A percentile compares a stretch with the other conserved stretches of the same genome.
Evolutionary conservation across 2,113 vertebrate genomes (phyloP).

Genomic region (Poecile atricapillus): DNA sequence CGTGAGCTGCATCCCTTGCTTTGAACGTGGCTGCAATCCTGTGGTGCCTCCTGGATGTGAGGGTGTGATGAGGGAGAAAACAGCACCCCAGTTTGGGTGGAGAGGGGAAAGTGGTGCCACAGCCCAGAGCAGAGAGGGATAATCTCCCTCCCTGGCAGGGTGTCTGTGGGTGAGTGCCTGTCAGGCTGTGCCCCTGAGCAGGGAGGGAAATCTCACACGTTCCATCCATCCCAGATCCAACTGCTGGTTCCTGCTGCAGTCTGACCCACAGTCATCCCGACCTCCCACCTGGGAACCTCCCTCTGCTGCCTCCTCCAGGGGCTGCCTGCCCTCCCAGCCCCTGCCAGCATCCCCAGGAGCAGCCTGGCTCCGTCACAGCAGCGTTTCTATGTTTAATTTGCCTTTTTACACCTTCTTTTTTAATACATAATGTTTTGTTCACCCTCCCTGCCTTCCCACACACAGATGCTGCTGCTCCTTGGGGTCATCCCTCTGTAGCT

Average conservation of each 20-base stretch:
- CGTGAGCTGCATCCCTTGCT: neutral
- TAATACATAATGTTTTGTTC: accelerated
- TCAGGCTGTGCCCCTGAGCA: neutral
- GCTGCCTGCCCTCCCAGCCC: neutral
- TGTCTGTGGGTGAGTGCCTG: neutral
- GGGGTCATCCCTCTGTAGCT: neutral
- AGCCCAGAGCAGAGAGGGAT: neutral
- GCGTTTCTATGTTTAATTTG: neutral
- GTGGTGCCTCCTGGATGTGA: accelerated
- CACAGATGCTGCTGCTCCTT: neutral
- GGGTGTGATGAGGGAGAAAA: accelerated
- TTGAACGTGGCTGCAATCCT: accelerated
- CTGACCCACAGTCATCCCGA: neutral
- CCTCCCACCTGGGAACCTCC: neutral
- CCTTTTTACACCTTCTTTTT: accelerated
- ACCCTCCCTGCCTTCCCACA: accelerated
- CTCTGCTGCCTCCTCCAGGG: neutral
- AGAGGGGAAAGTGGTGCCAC: neutral
- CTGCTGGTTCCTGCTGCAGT: neutral
- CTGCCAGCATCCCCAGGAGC: neutral
- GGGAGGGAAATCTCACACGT: neutral
- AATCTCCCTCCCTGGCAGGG: accelerated
- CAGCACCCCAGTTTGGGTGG: neutral
- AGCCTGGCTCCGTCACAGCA: neutral
- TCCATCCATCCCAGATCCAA: neutral